These are phyloP conservation scores for Leptobrachium leishanense DNA, from an alignment of 2,113 vertebrate species.

Conservation along the genomic window DNA sequence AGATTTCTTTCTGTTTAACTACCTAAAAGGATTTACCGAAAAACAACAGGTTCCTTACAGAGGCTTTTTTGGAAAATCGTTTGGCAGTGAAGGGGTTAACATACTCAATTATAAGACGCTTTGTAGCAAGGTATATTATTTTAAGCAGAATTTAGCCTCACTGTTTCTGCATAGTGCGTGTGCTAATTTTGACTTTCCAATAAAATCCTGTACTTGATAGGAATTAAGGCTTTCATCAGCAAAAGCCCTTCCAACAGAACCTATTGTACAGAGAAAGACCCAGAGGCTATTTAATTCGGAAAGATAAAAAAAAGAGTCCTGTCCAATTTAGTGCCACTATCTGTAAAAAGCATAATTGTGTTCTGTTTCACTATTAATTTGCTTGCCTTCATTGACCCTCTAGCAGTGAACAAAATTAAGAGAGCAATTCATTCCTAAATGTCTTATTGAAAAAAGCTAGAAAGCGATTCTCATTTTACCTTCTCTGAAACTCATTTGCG, in stretches of 20 bases:
- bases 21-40: no score
- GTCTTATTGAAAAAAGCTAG: neutral
- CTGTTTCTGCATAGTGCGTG: no score
- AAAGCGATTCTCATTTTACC: neutral
- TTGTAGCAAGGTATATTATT: no score
- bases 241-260: neutral
- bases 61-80: no score
- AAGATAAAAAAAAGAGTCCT: neutral
- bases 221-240: neutral
- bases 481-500: neutral
- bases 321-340: neutral
- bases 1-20: no score
- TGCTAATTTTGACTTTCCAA: neutral
- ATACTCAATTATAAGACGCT: no score
- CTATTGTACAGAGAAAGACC: neutral
- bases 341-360: neutral
- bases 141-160: no score
- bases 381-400: neutral
- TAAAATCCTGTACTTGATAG: neutral
- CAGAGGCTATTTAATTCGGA: neutral
- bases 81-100: no score
- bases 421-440: neutral
- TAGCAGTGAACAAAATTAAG: neutral
- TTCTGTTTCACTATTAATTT: slow-evolving; percentile 1
- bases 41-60: no score